phyloP scores from a whole-genome alignment of 2,888 invertebrate genomes.

The Zootermopsis nevadensis region DNA sequence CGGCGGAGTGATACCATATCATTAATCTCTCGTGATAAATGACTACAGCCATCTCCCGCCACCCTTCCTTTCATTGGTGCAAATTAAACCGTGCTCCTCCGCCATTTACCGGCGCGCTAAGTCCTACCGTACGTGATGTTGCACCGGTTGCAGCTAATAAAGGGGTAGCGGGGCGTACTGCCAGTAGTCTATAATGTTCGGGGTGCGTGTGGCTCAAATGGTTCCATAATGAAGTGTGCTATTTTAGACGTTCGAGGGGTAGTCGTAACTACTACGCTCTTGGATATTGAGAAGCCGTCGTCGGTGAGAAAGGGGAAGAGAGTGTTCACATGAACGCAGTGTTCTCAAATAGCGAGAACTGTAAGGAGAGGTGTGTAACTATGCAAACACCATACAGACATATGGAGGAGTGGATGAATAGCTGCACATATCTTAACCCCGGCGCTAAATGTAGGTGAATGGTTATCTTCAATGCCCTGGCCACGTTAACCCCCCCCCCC shows the following conservation, averaged over 20 bases:
- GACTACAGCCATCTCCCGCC: slow-evolving; percentile 28
- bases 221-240: slow-evolving; percentile 44
- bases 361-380: no score
- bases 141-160: slow-evolving; percentile 49
- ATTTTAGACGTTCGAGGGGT: slow-evolving; percentile 30
- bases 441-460: no score
- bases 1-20: slow-evolving; percentile 19
- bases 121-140: slow-evolving; percentile 41
- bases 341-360: no score
- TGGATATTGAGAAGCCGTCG: neutral
- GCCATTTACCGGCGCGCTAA: slow-evolving; percentile 41
- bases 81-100: slow-evolving; percentile 44
- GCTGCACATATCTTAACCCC: no score
- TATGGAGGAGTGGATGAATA: no score
- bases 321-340: no score
- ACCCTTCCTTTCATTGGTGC: slow-evolving; percentile 36
- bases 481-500: no score
- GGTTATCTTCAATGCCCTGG: no score
- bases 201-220: slow-evolving; percentile 33
- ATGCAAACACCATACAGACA: no score
- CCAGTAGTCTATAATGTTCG: slow-evolving; percentile 9
- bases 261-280: neutral
- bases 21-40: slow-evolving; percentile 48
- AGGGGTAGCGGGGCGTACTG: slow-evolving; percentile 35
- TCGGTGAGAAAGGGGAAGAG: no score